Evolutionary conservation across 2,113 vertebrate genomes (phyloP).

Genomic region (Vireo altiloquus): DNA sequence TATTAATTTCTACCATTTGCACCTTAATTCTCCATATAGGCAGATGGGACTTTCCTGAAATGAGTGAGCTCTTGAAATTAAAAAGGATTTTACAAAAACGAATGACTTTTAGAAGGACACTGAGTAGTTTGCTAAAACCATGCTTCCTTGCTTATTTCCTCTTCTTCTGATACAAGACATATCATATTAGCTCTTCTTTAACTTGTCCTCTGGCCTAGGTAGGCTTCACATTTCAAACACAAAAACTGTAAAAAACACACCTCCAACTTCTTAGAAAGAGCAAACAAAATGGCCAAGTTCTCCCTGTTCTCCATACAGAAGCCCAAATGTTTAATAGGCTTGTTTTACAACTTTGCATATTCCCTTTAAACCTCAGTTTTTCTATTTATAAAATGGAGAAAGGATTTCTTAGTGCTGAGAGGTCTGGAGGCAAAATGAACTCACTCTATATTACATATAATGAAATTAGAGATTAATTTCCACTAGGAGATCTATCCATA

Average conservation of each 20-base stretch:
- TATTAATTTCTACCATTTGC: neutral
- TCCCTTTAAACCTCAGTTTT: neutral
- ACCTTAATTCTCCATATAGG: neutral
- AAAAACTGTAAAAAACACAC: neutral
- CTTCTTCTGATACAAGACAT: neutral
- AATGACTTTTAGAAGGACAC: neutral
- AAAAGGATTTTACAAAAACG: neutral
- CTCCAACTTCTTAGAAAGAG: neutral
- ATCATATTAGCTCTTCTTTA: neutral
- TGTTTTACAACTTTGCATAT: neutral
- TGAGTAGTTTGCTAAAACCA: neutral
- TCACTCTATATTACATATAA: neutral
- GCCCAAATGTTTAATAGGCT: neutral
- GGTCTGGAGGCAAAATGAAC: neutral
- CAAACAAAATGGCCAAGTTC: neutral
- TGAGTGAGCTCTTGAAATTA: neutral
- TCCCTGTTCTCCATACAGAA: neutral
- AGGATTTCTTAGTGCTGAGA: neutral
- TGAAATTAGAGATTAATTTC: neutral
- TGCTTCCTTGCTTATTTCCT: neutral
- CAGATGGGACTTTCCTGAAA: neutral
- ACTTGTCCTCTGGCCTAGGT: neutral
- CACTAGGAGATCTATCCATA: neutral
- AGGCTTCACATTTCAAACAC: neutral
- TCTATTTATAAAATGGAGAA: neutral